Evolutionary conservation across 2,797 vertebrate genomes (phyloP).

Genomic region (Emydoidea blandingii): DNA sequence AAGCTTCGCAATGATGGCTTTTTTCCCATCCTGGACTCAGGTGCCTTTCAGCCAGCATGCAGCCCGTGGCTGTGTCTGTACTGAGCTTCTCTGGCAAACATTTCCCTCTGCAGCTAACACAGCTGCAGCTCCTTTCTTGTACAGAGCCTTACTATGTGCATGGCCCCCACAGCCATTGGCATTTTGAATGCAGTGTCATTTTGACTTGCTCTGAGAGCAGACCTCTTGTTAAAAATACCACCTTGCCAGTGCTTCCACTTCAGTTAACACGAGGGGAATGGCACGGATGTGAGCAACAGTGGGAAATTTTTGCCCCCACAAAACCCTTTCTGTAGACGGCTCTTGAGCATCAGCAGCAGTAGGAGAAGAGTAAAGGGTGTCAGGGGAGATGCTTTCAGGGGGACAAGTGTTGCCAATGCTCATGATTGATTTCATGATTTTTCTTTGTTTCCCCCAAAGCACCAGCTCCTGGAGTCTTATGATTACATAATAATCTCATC

Average conservation of each 20-base stretch:
- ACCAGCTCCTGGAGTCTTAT: background rate
- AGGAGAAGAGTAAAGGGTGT: background rate
- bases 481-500: background rate
- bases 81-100: background rate
- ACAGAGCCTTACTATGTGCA: background rate
- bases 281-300: background rate
- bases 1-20: background rate
- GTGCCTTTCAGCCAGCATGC: background rate
- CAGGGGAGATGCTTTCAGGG: accelerated
- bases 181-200: background rate
- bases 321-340: background rate
- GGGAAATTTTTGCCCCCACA: background rate
- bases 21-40: background rate
- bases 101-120: background rate
- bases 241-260: background rate
- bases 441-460: background rate
- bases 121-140: background rate
- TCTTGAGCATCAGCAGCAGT: background rate
- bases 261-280: background rate
- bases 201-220: background rate
- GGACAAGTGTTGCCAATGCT: background rate
- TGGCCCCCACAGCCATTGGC: background rate
- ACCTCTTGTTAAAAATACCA: background rate
- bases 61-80: background rate
- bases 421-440: background rate